Base-by-base conservation (phyloP, 2,797 vertebrate species). In the Propithecus perrieri region DNA sequence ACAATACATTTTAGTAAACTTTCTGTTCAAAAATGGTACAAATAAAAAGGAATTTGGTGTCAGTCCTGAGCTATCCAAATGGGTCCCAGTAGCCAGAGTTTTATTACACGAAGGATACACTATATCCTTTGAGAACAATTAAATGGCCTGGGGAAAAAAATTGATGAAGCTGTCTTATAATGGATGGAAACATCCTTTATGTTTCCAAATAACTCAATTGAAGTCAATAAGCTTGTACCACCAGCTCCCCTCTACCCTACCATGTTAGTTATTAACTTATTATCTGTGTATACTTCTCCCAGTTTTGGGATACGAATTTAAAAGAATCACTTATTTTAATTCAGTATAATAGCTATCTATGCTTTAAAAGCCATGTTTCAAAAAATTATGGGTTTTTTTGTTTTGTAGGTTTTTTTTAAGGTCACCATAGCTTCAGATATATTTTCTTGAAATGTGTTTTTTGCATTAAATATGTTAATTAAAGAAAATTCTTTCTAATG, bases 391-490 rank as follows among this genome's bases (percentile, higher is more conserved):
- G 13, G 15, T n/a, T 65, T 33, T n/a, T 65, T 33, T n/a, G 33
- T 65, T 65, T n/a, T n/a, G 33, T 65, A 14, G 30, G 28, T 14
- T 63, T 26, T n/a, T 65, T 24, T 57, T 57, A 24, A 65, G 15
- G 33, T 65, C 33, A n/a, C 30, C 63, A 17, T 65, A n/a, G 33
- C 33, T 65, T 65, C 63, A 65, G 63, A n/a, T 9, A 0, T 48
- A 30, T 90, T 89, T 94, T 24, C 79, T 92, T 91, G 30, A 59
- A 74, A 87, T 59, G 15, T 79, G 8, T 76, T 94, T 85, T 95
- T 92, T 89, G 35, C 18, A 55, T 76, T 48, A 61, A 87, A 92
- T 86, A 63, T 48, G 28, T 33, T 88, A 85, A 71, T 30, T 94
- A 79, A 90, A 92, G 38, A 89, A 89, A 94, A 84, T 80, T 89